Conservation (phyloP, 2,888 invertebrate genomes). For the Epirrita christyi region DNA sequence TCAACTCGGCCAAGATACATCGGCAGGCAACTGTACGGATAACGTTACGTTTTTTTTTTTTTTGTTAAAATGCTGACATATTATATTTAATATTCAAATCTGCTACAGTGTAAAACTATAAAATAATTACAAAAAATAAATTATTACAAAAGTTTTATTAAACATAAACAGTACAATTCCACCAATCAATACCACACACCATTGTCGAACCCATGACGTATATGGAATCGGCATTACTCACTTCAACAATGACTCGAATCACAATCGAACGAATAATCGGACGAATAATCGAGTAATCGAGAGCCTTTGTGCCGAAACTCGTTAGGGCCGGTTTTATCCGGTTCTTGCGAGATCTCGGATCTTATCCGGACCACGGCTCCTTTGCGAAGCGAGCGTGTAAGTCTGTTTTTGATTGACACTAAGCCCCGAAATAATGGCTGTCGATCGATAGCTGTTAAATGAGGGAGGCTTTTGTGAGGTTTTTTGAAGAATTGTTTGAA, state of each 20-base stretch:
- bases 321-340: conserved; percentile 56
- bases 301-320: conserved; percentile 57
- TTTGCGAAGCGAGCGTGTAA: conserved; percentile 52
- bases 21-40: too few species aligned
- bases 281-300: conserved; percentile 55
- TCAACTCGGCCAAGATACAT: too few species aligned
- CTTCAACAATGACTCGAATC: conserved; percentile 56
- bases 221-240: conserved; percentile 24
- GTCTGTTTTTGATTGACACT: conserved; percentile 70
- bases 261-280: conserved; percentile 49
- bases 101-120: too few species aligned
- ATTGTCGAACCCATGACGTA: conserved; percentile 29
- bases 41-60: too few species aligned
- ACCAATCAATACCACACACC: conserved; percentile 17
- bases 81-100: too few species aligned
- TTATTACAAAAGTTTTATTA: too few species aligned
- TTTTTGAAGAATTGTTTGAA: conserved; percentile 18
- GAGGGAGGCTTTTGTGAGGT: conserved; percentile 25
- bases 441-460: conserved; percentile 44
- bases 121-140: too few species aligned
- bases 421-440: conserved; percentile 60
- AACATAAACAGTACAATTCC: conserved; percentile 4
- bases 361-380: conserved; percentile 45
- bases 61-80: too few species aligned
- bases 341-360: conserved; percentile 47